Base-by-base conservation (phyloP, 1,140 invertebrate genomes). In the Idris sp. region DNA sequence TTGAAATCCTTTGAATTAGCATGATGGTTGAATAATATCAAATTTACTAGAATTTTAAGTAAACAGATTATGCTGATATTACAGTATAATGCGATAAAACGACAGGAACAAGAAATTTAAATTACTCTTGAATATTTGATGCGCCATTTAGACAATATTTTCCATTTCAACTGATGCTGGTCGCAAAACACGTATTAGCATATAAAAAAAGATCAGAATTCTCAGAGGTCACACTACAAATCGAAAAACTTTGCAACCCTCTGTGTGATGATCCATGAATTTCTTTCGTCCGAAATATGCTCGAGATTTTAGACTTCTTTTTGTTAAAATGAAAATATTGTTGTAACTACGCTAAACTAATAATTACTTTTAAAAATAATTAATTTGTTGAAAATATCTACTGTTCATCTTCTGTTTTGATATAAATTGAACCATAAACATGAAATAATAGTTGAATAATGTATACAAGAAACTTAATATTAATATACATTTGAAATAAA, bases 171-270 rank as follows among this genome's bases (percentile, higher is more conserved):
- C 38, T 59, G 41, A 46, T 46, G n/a, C 31, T 19, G 13, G 2
- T 10, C 46, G 49, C 40, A 46, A 43, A 64, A 64, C 38, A 59
- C 33, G 19, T 51, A 69, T 59, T 69, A 59, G 46, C 48, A 54
- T 61, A 53, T 9, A 61, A 58, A 71, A 61, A 71, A 59, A 58
- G 4, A 49, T 54, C 15, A 13, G 9, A 53, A 53, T 53, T 26
- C 48, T 61, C 41, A n/a, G 56, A 61, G 48, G 48, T 54, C 56
- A 41, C 7, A 10, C 8, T 46, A 71, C 31, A 61, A 71, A 71
- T 61, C 31, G 67, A 56, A 61, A 61, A 71, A 61, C 56, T 62
- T 71, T 71, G 41, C 14, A 71, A 28, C 25, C 53, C 25, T 31
- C 25, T 40, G 36, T 25, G 53, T 49, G 53, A n/a, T n/a, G 44